Evolutionary conservation across 2,888 invertebrate species (phyloP).

Genomic region (Dione juno): DNA sequence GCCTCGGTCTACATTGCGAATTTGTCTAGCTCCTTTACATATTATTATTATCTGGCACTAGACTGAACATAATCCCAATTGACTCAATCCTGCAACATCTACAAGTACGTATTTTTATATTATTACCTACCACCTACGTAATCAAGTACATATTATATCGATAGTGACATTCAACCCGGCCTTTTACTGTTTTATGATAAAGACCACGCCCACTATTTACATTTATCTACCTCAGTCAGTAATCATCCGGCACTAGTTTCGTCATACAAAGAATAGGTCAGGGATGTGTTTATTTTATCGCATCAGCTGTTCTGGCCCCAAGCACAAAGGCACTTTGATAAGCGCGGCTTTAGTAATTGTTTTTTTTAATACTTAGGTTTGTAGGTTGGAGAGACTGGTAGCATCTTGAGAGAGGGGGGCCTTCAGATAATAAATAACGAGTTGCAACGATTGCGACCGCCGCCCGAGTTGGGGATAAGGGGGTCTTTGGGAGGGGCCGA

Average conservation of each 20-base stretch:
- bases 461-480: constrained; percentile 69
- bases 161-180: constrained; percentile 41
- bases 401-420: constrained; percentile 54
- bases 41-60: constrained; percentile 28
- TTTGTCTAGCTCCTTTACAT: constrained; percentile 54
- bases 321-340: constrained; percentile 49
- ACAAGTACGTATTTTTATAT: not conserved
- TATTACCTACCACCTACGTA: constrained; percentile 16
- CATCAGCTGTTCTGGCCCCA: constrained; percentile 59
- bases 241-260: constrained; percentile 57
- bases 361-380: constrained; percentile 44
- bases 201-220: constrained; percentile 52
- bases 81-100: not conserved
- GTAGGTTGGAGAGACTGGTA: constrained; percentile 37
- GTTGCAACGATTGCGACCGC: constrained; percentile 81
- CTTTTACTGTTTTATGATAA: constrained; percentile 45
- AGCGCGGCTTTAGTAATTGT: constrained; percentile 47
- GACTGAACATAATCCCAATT: not conserved
- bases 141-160: constrained; percentile 26
- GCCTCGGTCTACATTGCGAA: constrained; percentile 59
- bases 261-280: constrained; percentile 62
- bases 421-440: constrained; percentile 82
- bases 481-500: constrained; percentile 79
- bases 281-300: constrained; percentile 62
- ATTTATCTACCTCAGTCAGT: constrained; percentile 54